phyloP scores from a whole-genome alignment of 2,113 vertebrate species.

The Chaetops frenatus region DNA sequence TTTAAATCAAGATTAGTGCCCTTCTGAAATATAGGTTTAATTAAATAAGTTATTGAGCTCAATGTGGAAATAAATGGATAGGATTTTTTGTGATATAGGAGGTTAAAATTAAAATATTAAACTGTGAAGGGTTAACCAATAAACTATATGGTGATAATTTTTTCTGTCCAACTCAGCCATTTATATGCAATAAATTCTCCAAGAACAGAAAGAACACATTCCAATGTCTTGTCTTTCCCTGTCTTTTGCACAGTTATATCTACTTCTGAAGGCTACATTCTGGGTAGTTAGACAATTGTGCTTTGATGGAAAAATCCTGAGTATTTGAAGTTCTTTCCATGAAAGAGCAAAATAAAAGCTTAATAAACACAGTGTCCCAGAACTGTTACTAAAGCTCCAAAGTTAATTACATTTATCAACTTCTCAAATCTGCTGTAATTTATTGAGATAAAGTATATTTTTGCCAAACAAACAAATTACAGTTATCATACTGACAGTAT shows the following conservation, averaged over 20 bases:
- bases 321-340: neutral
- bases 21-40: neutral
- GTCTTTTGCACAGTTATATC: neutral
- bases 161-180: neutral
- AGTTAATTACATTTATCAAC: neutral
- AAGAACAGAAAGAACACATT: neutral
- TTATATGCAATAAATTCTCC: neutral
- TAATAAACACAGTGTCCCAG: neutral
- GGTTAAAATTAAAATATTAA: neutral
- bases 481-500: neutral
- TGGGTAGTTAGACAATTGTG: neutral
- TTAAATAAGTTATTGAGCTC: neutral
- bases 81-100: neutral
- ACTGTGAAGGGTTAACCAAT: neutral
- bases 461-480: neutral
- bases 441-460: neutral
- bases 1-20: neutral
- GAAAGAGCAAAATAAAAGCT: neutral
- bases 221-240: neutral
- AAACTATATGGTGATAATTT: neutral
- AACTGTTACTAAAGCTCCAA: neutral
- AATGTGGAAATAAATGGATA: neutral
- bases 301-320: neutral
- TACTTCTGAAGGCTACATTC: neutral
- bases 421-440: neutral